Base-by-base conservation (phyloP, 1,140 invertebrate genomes). In the Callitettix versicolor region DNA sequence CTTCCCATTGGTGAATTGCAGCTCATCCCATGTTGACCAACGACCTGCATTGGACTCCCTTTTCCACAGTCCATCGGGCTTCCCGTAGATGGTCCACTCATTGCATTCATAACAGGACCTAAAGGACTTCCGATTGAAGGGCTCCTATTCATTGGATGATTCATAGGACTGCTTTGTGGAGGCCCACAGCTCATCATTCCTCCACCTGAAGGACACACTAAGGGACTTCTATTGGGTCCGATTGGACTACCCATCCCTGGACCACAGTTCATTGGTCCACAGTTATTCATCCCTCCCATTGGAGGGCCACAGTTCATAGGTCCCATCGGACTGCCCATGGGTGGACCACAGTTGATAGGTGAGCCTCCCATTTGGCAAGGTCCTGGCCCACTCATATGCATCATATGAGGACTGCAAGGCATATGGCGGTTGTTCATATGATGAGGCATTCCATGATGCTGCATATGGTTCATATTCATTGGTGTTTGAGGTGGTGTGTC, bases 181-280 rank as follows among this genome's bases (percentile, higher is more conserved):
- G 63, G 60, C 7, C 62, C 60, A 43, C 62, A 62, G 26, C 53
- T 58, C 61, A 63, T 63, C 56, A 63, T 59, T n/a, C 51, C 42
- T 18, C 56, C 51, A 18, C 41, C 26, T n/a, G 52, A 22, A 41
- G 54, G 9, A 52, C 57, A 53, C 48, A 60, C 51, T 18, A 63
- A 34, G 6, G 62, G 62, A 53, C 62, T 63, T 18, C 62, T 26
- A 33, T 55, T 59, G 12, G 56, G 58, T n/a, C 53, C 56, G 3
- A 86, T 79, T 1, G 82, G 82, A 65, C 82, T 85, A 26, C 80
- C 80, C 75, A 85, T 84, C 78, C 75, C 84, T 79, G 49, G 58
- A 17, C 33, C 57, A 43, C 56, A 58, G 33, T 53, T 74, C 24
- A 57, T 56, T 79, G 82, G 82, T 79, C 68, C 80, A 74, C 58